These are phyloP conservation scores for Linepithema humile DNA, from an alignment of 1,140 invertebrate genomes.

Conservation along the genomic window DNA sequence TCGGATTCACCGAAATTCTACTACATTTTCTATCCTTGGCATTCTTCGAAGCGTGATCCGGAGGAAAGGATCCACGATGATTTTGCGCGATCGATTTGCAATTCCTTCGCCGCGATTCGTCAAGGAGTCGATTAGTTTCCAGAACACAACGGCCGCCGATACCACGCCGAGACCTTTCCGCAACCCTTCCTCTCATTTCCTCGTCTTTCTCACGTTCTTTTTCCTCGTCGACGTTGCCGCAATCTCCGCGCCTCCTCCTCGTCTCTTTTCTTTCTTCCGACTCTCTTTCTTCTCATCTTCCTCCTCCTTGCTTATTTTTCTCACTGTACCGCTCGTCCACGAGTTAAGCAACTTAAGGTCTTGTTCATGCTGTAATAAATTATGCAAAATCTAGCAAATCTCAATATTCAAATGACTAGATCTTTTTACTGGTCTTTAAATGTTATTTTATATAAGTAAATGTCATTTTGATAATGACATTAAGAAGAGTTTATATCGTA, in stretches of 20 bases:
- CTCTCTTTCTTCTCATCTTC: slow-evolving; percentile 42
- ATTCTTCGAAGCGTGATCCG: neutral
- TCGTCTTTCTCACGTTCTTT: slow-evolving; percentile 59
- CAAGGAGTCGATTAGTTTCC: slow-evolving; percentile 73
- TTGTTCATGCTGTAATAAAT: neutral
- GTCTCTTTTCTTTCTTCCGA: slow-evolving; percentile 46
- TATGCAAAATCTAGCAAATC: neutral
- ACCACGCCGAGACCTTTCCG: slow-evolving; percentile 55
- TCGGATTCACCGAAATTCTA: neutral
- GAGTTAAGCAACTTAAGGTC: slow-evolving; percentile 5
- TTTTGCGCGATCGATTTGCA: slow-evolving; percentile 18
- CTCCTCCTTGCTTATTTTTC: slow-evolving; percentile 38
- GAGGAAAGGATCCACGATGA: neutral
- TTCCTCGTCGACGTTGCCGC: slow-evolving; percentile 64
- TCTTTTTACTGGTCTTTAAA: neutral
- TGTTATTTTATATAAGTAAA: neutral
- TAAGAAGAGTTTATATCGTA: neutral
- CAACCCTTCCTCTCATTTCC: slow-evolving; percentile 60
- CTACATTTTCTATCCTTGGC: neutral
- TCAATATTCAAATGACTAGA: neutral
- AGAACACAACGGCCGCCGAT: slow-evolving; percentile 69
- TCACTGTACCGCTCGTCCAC: neutral
- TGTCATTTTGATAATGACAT: neutral
- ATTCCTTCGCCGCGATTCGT: slow-evolving; percentile 57
- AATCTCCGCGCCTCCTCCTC: slow-evolving; percentile 49